These are phyloP conservation scores for Channa argus DNA, from an alignment of 2,113 vertebrate species.

Conservation along the genomic window DNA sequence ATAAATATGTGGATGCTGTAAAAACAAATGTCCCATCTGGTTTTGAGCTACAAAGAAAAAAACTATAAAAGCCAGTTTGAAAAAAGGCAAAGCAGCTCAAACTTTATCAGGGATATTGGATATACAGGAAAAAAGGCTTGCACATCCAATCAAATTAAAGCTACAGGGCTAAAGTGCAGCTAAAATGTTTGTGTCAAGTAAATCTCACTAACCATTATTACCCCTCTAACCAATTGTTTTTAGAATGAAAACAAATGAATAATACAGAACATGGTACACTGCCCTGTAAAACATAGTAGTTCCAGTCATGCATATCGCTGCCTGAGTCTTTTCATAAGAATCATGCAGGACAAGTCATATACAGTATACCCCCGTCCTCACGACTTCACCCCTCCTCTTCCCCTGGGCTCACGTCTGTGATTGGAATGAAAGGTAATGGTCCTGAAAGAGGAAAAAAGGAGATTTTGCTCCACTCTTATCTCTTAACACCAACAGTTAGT, in stretches of 20 bases:
- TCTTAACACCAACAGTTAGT: constrained; percentile 88
- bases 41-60: not conserved
- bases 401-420: constrained; percentile 79
- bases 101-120: constrained; percentile 14
- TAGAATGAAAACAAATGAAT: constrained; percentile 44
- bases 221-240: not conserved
- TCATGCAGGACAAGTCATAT: constrained; percentile 58
- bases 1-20: not conserved
- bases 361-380: constrained; percentile 52
- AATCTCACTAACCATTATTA: constrained; percentile 25
- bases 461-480: constrained; percentile 79
- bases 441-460: constrained; percentile 86
- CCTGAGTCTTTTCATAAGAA: constrained; percentile 51
- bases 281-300: constrained; percentile 36
- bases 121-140: constrained; percentile 15
- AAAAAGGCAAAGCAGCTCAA: not conserved
- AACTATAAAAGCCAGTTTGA: not conserved
- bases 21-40: not conserved
- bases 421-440: constrained; percentile 87
- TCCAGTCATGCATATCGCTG: constrained; percentile 31
- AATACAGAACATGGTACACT: constrained; percentile 22
- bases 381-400: constrained; percentile 61
- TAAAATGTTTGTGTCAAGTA: constrained; percentile 24
- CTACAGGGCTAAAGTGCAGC: not conserved
- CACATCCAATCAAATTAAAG: constrained; percentile 25